Evolutionary conservation across 2,113 vertebrate genomes (phyloP), one percentile per base, ranked within the genome.

Genomic region (Prolemur simus): DNA sequence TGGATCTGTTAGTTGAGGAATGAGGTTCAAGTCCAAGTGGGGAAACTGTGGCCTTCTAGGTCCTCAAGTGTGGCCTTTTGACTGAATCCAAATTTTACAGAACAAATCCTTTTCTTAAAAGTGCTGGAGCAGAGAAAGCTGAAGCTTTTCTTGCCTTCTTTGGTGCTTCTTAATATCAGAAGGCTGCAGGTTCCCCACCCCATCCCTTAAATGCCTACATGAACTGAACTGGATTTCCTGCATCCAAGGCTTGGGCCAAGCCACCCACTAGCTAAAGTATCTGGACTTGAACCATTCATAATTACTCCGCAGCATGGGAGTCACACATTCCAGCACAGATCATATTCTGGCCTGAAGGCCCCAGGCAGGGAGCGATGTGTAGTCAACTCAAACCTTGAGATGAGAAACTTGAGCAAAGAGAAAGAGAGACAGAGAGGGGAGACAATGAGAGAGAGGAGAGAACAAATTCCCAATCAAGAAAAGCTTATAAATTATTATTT

Each of bases 321-420:
- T 64, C 78, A 68, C 27, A 34, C 5, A 42, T 78, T 92, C 18
- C 54, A 84, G n/a, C 63, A 49, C 25, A 64, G n/a, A 77, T 45
- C 10, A 52, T n/a, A 21, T 39, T 80, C 37, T 85, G 54, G 9
- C 6, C 29, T 34, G 54, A 64, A 60, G 32, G 8, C 45, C 14
- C 4, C 49, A 88, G 34, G 8, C 14, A 64, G 32, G 3, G 11
- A 83, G 9, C 5, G 32, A 23, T 21, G 2, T 63, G 1, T 4
- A 49, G 29, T 82, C 11, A 82, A 71, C 23, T 73, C 4, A 84
- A 42, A 92, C 54, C 60, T 69, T 78, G 21, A 64, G 32, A 96
- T 18, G 10, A 90, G 23, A 77, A 27, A 66, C 45, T 1, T 25
- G 39, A 64, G 23, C 5, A 21, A 9, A 18, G 32, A 32, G 37